Percentiles rank a stretch among this genome's conserved stretches.
These are phyloP conservation scores for Salvelinus sp. DNA, from an alignment of 2,113 vertebrate species.

Conservation along the genomic window DNA sequence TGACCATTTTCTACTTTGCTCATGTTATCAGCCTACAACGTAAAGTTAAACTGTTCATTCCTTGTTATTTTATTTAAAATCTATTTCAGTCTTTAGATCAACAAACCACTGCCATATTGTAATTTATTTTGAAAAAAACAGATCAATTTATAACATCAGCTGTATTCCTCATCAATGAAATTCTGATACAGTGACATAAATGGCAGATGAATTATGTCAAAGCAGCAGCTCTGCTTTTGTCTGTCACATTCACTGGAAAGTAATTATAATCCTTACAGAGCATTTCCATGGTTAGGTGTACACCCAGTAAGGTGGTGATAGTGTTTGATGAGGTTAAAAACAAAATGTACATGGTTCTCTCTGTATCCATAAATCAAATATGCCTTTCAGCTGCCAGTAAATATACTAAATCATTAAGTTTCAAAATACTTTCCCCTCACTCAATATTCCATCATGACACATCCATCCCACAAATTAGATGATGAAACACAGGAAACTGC, in stretches of 20 bases:
- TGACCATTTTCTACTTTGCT: conserved; percentile 36
- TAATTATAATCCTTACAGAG: neutral
- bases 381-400: conserved; percentile 33
- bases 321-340: neutral
- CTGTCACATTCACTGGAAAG: conserved; percentile 26
- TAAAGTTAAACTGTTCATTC: neutral
- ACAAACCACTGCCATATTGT: conserved; percentile 1
- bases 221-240: neutral
- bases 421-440: neutral
- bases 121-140: conserved; percentile 42
- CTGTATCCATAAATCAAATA: conserved; percentile 35
- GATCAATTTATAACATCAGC: conserved; percentile 43
- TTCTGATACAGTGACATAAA: conserved; percentile 17
- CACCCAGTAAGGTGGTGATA: neutral
- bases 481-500: neutral
- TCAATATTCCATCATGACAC: neutral
- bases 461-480: neutral
- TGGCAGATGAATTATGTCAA: conserved; percentile 10
- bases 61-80: neutral
- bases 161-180: conserved; percentile 9
- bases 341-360: neutral
- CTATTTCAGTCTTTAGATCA: neutral
- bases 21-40: conserved; percentile 10
- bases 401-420: conserved; percentile 3
- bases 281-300: conserved; percentile 22